Conservation (phyloP, 2,113 vertebrate genomes). For the Tragelaphus strepsiceros region DNA sequence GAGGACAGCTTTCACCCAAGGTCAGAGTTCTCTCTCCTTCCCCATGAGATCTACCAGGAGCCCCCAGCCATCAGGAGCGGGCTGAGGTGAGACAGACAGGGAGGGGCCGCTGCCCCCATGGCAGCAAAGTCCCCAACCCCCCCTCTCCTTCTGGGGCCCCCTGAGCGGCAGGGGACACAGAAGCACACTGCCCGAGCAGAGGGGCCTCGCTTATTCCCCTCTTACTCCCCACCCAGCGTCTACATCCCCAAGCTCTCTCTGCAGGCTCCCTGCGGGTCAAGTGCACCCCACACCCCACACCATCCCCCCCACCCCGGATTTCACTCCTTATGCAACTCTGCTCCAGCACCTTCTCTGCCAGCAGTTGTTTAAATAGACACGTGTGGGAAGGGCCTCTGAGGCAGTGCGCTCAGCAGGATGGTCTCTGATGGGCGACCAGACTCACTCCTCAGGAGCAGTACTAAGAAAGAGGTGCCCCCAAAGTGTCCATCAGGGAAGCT, state of each 20-base stretch:
- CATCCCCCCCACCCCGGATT: neutral
- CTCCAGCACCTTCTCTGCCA: neutral
- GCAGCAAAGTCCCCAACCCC: neutral
- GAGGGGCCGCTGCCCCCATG: neutral
- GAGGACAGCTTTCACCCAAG: neutral
- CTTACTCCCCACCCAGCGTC: neutral
- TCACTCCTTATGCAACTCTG: neutral
- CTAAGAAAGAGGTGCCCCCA: accelerated
- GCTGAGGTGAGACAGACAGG: neutral
- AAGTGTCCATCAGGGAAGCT: neutral
- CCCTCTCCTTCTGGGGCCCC: neutral
- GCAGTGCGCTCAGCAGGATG: neutral
- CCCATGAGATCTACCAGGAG: neutral
- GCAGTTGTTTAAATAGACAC: neutral
- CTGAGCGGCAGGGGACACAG: neutral
- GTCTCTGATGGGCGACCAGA: neutral
- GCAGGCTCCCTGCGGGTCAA: accelerated
- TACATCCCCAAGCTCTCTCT: neutral
- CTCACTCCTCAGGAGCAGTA: neutral
- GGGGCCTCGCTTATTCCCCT: neutral
- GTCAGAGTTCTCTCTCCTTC: neutral
- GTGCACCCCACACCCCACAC: neutral
- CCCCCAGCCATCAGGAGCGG: neutral
- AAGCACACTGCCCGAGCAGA: neutral
- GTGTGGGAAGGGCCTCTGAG: neutral